Percentiles rank a stretch among this genome's conserved stretches.
These are phyloP conservation scores for Sphaerophoria rueppellii DNA, from an alignment of 2,888 invertebrate species.

Conservation along the genomic window DNA sequence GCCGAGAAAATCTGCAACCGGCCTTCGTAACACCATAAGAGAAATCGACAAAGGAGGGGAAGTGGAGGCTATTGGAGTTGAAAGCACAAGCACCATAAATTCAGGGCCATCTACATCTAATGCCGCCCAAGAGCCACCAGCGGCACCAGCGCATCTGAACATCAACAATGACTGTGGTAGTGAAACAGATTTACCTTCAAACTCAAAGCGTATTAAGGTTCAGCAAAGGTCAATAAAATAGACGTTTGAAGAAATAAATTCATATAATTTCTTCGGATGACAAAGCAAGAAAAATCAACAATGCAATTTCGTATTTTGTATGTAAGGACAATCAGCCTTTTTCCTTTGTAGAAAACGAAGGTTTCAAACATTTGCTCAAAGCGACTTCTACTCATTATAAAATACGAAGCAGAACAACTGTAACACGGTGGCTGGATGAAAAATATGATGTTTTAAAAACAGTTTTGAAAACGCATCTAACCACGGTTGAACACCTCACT, in stretches of 20 bases:
- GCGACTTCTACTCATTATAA: constrained; percentile 37
- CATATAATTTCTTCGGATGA: constrained; percentile 39
- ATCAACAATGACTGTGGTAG: too few species aligned
- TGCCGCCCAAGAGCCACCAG: too few species aligned
- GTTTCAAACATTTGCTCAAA: constrained; percentile 19
- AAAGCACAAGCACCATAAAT: too few species aligned
- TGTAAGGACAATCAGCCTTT: constrained; percentile 44
- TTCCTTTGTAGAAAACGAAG: constrained; percentile 22
- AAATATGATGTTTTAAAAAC: constrained; percentile 57
- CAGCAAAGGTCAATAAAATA: constrained; percentile 29
- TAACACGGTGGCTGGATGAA: constrained; percentile 52
- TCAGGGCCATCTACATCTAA: too few species aligned
- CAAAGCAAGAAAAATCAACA: constrained; percentile 39
- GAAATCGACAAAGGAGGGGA: too few species aligned
- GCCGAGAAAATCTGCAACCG: too few species aligned
- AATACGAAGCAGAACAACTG: constrained; percentile 38
- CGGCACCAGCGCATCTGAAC: too few species aligned
- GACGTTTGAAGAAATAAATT: constrained; percentile 47
- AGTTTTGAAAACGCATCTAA: constrained; percentile 42
- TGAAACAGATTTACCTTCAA: too few species aligned
- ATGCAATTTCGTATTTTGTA: constrained; percentile 44
- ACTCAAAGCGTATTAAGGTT: too few species aligned
- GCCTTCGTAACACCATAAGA: too few species aligned
- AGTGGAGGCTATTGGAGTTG: too few species aligned
- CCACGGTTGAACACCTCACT: constrained; percentile 49